Percentiles rank a stretch among this genome's conserved stretches.
Evolutionary conservation across 53 echinoderm and acorn worm species (phyloP).

Genomic region (Stichopus horrens): DNA sequence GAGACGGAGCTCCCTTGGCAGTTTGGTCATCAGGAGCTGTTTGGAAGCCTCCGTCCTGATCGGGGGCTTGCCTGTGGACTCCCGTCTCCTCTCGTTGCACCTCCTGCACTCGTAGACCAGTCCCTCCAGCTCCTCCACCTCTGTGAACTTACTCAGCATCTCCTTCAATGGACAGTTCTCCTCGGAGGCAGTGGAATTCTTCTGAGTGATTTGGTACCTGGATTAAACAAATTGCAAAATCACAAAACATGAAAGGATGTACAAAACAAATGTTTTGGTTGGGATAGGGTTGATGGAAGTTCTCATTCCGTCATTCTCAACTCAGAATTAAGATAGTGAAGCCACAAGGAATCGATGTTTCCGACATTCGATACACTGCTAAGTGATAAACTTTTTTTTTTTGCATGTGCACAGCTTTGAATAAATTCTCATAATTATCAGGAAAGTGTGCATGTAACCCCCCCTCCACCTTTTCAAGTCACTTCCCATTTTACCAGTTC

Average conservation of each 20-base stretch:
- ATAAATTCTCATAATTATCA: no score
- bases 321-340: no score
- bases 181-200: slow-evolving; percentile 29
- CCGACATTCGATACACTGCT: no score
- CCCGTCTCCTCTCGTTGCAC: slow-evolving; percentile 71
- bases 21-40: slow-evolving; percentile 78
- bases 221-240: not conserved
- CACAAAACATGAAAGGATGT: not conserved
- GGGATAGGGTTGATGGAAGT: not conserved
- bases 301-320: no score
- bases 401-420: no score
- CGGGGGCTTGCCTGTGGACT: slow-evolving; percentile 60
- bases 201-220: slow-evolving; percentile 47
- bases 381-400: no score
- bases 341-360: no score
- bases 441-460: not conserved
- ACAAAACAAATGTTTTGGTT: no score
- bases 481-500: not conserved
- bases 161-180: slow-evolving; percentile 77
- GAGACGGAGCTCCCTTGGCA: slow-evolving; percentile 79
- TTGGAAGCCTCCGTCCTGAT: slow-evolving; percentile 81
- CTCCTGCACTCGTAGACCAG: slow-evolving; percentile 76
- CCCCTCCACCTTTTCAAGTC: not conserved
- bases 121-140: slow-evolving; percentile 83
- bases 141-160: slow-evolving; percentile 92